Evolutionary conservation across 2,888 invertebrate genomes (phyloP).

Genomic region (Harmothoe impar): DNA sequence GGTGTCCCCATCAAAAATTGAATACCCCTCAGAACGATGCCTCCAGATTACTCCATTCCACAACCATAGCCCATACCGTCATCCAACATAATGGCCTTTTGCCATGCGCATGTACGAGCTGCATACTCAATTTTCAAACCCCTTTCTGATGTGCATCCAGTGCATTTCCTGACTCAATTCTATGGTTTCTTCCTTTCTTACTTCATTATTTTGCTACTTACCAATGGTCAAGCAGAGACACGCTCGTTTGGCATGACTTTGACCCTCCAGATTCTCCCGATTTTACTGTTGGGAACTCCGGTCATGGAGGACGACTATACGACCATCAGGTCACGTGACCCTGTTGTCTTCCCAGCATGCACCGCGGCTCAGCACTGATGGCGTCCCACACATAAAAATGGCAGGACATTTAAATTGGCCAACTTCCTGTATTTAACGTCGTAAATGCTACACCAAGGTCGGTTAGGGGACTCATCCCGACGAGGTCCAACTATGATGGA

Average conservation of each 20-base stretch:
- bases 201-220: conserved; percentile 13
- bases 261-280: background rate
- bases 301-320: conserved; percentile 48
- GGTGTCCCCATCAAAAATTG: no score
- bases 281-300: background rate
- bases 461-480: background rate
- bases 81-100: background rate
- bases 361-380: background rate
- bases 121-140: background rate
- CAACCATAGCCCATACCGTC: background rate
- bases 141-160: background rate
- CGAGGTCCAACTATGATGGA: background rate
- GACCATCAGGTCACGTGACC: conserved; percentile 46
- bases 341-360: conserved; percentile 42
- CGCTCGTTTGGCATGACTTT: background rate
- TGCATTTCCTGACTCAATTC: background rate
- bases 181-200: background rate
- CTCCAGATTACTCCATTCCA: no score
- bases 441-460: background rate
- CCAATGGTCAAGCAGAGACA: conserved; percentile 27
- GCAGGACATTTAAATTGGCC: conserved; percentile 33
- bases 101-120: conserved; percentile 17
- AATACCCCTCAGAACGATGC: no score
- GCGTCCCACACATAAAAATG: conserved; percentile 40
- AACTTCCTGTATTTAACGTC: conserved; percentile 22